phyloP scores from a whole-genome alignment of 1,140 invertebrate species.

The Brachionus sp. region DNA sequence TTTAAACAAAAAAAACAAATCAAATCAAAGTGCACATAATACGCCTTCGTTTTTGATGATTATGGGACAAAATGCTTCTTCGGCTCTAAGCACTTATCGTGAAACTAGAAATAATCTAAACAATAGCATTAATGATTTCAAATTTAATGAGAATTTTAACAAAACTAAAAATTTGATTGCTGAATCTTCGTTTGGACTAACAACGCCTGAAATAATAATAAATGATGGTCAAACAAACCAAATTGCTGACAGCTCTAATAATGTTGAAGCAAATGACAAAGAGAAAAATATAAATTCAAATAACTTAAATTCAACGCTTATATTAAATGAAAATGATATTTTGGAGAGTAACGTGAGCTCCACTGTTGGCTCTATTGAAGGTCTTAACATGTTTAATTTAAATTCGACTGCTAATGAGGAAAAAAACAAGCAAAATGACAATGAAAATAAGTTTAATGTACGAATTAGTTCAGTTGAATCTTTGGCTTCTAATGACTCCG shows the following conservation, averaged over 20 bases:
- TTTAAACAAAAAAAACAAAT: neutral
- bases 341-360: slow-evolving; percentile 29
- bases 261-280: neutral
- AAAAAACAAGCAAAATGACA: slow-evolving; percentile 3
- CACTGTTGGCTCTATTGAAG: slow-evolving; percentile 13
- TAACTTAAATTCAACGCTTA: slow-evolving; percentile 28
- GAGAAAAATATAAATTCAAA: neutral
- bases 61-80: slow-evolving; percentile 28
- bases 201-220: neutral
- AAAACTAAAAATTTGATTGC: neutral
- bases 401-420: slow-evolving; percentile 34
- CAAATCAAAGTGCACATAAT: slow-evolving; percentile 1
- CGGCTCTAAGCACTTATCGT: neutral
- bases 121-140: slow-evolving; percentile 20
- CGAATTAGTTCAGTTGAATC: neutral
- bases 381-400: neutral
- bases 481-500: neutral
- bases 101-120: slow-evolving; percentile 25
- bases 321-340: slow-evolving; percentile 34
- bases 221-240: slow-evolving; percentile 20
- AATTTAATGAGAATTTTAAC: slow-evolving; percentile 15
- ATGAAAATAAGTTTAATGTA: neutral
- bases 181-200: neutral
- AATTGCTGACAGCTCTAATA: neutral
- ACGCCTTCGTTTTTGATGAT: slow-evolving; percentile 35